Evolutionary conservation across 2,797 vertebrate genomes (phyloP), one percentile per base, ranked within the genome.

Genomic region (Dryobates pubescens): DNA sequence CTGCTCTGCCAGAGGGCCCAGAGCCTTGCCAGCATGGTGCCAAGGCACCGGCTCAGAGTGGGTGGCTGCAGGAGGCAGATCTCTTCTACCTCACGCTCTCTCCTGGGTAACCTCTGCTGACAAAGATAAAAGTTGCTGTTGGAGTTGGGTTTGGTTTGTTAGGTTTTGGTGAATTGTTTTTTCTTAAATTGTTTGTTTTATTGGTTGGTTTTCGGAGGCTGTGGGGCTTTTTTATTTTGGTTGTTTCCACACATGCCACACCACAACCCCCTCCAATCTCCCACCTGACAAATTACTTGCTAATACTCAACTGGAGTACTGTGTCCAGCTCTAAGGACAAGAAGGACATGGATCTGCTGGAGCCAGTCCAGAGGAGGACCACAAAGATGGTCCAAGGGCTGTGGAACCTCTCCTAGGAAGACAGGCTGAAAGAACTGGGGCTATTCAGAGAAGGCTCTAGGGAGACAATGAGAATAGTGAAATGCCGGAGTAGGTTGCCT

Each of bases 1-100:
- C 94, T 96, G 94, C 70, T 94, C 77, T 93, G 87, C 90, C 85
- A 89, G 82, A 72, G 90, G 47, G 75, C n/a, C 75, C 57, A 26
- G 68, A 90, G 67, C 65, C 54, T 76, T 10, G 0, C 81, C 89
- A 77, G 62, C 82, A 2, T 2, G 1, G 15, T 88, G 92, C 90
- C 89, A 81, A 73, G 43, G 61, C 83, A 61, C 18, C 73, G 54
- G 51, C 74, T 70, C 2, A 0, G 63, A 69, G 22, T 82, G 58
- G 59, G 72, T 71, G 61, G 41, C 87, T 75, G 67, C 85, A n/a
- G 71, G 36, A 89, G 77, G 32, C n/a, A 70, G 8, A 5, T 32
- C 19, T 8, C 20, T 17, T 67, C 56, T 71, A 27, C 51, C 43
- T 80, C 1, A 0, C 57, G 72, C 3, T 0, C 24, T 78, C 51